A percentile compares a stretch with the other conserved stretches of the same genome.
Conservation (phyloP, 2,113 vertebrate genomes). For the Hippopotamus amphibius region DNA sequence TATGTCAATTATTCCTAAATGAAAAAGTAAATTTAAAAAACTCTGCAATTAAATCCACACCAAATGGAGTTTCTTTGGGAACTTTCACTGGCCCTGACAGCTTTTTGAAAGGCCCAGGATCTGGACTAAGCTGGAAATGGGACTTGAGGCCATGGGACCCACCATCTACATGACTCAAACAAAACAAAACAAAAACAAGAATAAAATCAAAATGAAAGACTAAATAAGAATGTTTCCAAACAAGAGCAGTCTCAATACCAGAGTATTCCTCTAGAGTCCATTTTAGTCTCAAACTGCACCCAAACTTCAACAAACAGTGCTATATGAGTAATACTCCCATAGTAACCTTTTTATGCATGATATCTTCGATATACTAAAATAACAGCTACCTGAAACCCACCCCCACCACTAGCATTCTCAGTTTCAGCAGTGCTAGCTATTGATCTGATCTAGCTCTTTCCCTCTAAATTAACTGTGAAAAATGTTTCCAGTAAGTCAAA, state of each 20-base stretch:
- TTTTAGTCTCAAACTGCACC: not conserved
- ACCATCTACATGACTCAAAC: constrained; percentile 53
- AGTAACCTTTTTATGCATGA: not conserved
- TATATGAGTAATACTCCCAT: not conserved
- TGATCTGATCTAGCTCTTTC: not conserved
- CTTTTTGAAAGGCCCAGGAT: not conserved
- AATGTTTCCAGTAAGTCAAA: not conserved
- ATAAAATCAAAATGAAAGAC: not conserved
- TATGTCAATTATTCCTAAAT: not conserved
- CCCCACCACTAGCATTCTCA: not conserved
- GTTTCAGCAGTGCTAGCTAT: not conserved
- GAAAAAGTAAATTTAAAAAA: not conserved
- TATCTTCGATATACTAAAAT: not conserved
- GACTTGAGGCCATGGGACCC: constrained; percentile 2
- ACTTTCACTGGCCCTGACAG: not conserved
- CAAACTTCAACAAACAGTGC: not conserved
- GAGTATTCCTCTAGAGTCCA: not conserved
- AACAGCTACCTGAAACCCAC: not conserved
- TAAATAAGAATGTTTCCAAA: not conserved
- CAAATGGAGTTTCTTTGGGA: constrained; percentile 64
- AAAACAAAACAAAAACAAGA: not conserved
- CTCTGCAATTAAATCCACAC: not conserved
- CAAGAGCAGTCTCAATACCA: not conserved
- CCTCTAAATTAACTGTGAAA: not conserved
- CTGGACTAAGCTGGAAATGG: not conserved